These are phyloP conservation scores for Rhabditoides inermis DNA, from an alignment of 2,888 invertebrate species.

Conservation along the genomic window DNA sequence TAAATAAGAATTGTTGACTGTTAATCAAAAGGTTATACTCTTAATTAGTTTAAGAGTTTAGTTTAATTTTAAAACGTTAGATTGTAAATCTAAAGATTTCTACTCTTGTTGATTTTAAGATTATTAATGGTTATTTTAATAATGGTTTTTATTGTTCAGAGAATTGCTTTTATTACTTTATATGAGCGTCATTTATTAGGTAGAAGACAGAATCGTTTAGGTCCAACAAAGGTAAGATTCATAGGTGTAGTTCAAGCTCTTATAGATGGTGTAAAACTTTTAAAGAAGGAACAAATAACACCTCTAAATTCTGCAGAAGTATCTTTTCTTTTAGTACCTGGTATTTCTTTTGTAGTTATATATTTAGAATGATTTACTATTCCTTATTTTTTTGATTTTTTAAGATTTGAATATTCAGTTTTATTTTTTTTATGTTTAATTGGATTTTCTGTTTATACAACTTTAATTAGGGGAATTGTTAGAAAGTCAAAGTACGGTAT, in stretches of 20 bases:
- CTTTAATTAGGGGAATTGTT: constrained; percentile 31
- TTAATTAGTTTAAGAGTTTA: constrained; percentile 30
- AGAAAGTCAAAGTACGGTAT: constrained; percentile 40
- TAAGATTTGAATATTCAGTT: constrained; percentile 31
- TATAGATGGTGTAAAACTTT: constrained; percentile 37
- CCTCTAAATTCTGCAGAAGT: constrained; percentile 27
- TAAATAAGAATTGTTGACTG: constrained; percentile 34
- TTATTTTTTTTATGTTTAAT: constrained; percentile 40
- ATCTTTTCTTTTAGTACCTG: constrained; percentile 35
- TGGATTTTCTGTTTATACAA: constrained; percentile 32
- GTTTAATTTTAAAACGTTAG: constrained; percentile 33
- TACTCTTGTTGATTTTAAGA: constrained; percentile 24
- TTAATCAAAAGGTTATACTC: constrained; percentile 33
- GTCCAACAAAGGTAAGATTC: constrained; percentile 37
- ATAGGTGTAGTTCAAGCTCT: constrained; percentile 36
- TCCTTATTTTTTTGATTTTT: constrained; percentile 27
- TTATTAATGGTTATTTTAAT: constrained; percentile 23
- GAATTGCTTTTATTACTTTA: constrained; percentile 40
- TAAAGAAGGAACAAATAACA: constrained; percentile 33
- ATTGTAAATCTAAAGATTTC: constrained; percentile 37
- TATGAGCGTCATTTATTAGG: constrained; percentile 37
- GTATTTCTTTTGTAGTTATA: constrained; percentile 31
- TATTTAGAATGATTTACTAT: constrained; percentile 30
- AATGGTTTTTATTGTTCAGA: constrained; percentile 32
- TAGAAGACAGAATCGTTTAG: constrained; percentile 35